Evolutionary conservation across 2,797 vertebrate species (phyloP).

Genomic region (Presbytis comata): DNA sequence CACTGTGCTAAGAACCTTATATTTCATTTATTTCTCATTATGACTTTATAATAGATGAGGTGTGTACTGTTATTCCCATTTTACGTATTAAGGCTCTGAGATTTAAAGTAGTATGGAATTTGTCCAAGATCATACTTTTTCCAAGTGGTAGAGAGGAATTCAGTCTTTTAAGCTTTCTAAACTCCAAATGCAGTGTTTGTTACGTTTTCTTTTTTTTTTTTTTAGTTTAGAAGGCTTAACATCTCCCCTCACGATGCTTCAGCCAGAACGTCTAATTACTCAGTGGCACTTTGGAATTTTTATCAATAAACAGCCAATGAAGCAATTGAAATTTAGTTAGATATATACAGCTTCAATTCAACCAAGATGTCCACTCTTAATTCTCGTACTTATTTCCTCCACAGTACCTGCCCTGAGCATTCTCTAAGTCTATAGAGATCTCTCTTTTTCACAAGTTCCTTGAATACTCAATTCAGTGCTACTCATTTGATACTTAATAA

Average conservation of each 20-base stretch:
- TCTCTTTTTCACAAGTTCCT: background rate
- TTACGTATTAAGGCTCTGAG: slow-evolving; percentile 16
- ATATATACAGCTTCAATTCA: background rate
- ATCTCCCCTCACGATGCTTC: background rate
- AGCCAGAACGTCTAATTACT: background rate
- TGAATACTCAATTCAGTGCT: background rate
- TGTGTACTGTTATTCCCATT: background rate
- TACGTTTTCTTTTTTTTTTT: background rate
- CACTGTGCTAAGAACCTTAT: background rate
- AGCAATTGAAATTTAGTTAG: background rate
- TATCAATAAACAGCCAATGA: background rate
- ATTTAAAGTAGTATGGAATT: background rate
- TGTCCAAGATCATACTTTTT: background rate
- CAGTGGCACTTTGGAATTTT: background rate
- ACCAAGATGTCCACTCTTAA: background rate
- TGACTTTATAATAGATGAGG: background rate
- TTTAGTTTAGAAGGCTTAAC: background rate
- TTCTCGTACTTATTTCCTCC: background rate
- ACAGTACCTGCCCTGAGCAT: background rate
- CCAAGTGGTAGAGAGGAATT: background rate
- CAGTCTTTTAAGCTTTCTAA: background rate
- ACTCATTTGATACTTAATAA: slow-evolving; percentile 25
- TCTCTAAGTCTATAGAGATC: background rate
- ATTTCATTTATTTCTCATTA: slow-evolving; percentile 1
- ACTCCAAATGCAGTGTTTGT: background rate